Evolutionary conservation across 1,140 invertebrate genomes (phyloP).

Genomic region (Helicorthomorpha holstii): DNA sequence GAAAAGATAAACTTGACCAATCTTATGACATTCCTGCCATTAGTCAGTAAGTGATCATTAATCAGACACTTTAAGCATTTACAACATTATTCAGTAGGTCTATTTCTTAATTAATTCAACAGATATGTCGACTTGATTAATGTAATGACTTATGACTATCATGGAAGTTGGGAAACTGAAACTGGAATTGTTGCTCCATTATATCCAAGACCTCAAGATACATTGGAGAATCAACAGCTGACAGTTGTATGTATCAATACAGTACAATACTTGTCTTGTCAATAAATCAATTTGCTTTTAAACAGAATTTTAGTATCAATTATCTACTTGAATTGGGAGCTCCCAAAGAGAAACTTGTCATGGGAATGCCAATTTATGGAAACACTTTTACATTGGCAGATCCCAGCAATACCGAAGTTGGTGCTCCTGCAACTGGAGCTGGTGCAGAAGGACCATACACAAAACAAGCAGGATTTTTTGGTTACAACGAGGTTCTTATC

Average conservation of each 20-base stretch:
- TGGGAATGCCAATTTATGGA: slow-evolving; percentile 26
- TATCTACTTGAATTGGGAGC: slow-evolving; percentile 42
- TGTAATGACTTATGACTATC: slow-evolving; percentile 81
- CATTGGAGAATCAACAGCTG: slow-evolving; percentile 53
- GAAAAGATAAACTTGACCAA: slow-evolving; percentile 19
- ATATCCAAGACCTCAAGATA: slow-evolving; percentile 35
- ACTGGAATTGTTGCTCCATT: slow-evolving; percentile 48
- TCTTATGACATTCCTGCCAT: slow-evolving; percentile 20
- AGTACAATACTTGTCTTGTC: no score
- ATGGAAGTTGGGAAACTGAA: slow-evolving; percentile 56
- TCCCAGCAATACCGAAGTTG: slow-evolving; percentile 14
- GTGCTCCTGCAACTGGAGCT: slow-evolving; percentile 16
- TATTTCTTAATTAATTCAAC: slow-evolving; percentile 8
- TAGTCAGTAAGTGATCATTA: no score
- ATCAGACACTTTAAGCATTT: no score
- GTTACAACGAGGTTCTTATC: slow-evolving; percentile 26
- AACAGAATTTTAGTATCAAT: no score
- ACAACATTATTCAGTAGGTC: no score
- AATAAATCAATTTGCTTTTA: no score
- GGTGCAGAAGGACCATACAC: slow-evolving; percentile 20
- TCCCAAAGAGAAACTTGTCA: slow-evolving; percentile 27
- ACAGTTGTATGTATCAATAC: no score
- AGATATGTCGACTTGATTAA: slow-evolving; percentile 55
- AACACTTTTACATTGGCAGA: slow-evolving; percentile 21
- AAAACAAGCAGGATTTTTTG: slow-evolving; percentile 19